Evolutionary conservation across 2,888 invertebrate genomes (phyloP).

Genomic region (Podotricha telesiphe): DNA sequence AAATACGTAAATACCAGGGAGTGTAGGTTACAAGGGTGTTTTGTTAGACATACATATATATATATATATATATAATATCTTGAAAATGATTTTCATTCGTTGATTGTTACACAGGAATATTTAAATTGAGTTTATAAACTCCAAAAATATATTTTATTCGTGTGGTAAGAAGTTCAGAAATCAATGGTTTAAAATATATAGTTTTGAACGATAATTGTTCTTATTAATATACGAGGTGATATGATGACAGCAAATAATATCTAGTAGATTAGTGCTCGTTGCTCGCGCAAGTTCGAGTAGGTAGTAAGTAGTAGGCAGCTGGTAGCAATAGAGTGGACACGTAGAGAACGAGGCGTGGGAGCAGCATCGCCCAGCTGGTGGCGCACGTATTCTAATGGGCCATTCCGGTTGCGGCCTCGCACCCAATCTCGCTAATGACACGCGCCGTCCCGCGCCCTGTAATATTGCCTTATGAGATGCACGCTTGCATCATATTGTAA

Average conservation of each 20-base stretch:
- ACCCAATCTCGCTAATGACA: slow-evolving; percentile 48
- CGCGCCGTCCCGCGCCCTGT: slow-evolving; percentile 41
- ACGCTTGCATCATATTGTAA: slow-evolving; percentile 42
- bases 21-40: background rate
- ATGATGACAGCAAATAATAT: background rate
- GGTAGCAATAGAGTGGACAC: slow-evolving; percentile 23
- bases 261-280: too few relatives aligned
- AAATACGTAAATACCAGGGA: background rate
- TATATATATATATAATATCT: background rate
- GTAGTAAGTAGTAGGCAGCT: slow-evolving; percentile 3
- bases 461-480: slow-evolving; percentile 46
- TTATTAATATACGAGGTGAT: background rate
- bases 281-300: too few relatives aligned
- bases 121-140: background rate
- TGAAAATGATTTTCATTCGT: background rate
- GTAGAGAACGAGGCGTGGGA: slow-evolving; percentile 44
- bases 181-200: too few relatives aligned
- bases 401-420: slow-evolving; percentile 39
- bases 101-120: background rate
- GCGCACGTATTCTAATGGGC: slow-evolving; percentile 51
- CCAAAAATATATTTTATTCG: too few relatives aligned
- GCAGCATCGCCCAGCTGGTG: slow-evolving; percentile 43
- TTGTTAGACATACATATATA: background rate
- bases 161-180: too few relatives aligned
- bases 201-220: background rate